Evolutionary conservation across 2,797 vertebrate species (phyloP).

Genomic region (Crypturellus tataupa): DNA sequence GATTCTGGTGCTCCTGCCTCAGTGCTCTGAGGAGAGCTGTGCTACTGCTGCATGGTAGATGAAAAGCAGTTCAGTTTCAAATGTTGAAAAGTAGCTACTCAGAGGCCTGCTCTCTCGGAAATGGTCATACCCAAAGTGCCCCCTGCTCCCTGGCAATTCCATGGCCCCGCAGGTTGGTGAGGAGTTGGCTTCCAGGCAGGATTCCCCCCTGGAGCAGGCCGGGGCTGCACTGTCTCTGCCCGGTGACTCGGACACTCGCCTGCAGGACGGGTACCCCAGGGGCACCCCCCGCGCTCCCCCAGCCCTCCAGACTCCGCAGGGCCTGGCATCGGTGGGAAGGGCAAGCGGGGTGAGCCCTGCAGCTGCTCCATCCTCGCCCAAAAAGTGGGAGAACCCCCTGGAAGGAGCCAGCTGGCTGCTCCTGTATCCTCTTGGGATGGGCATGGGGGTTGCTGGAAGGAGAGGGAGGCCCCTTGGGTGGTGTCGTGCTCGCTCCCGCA

Average conservation of each 20-base stretch:
- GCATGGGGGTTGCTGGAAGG: background rate
- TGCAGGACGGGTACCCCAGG: background rate
- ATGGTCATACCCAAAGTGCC: conserved; percentile 13
- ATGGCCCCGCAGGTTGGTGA: background rate
- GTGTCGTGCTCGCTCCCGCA: background rate
- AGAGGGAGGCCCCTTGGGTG: background rate
- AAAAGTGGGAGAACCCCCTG: background rate
- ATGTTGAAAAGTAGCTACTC: conserved; percentile 38
- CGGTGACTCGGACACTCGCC: background rate
- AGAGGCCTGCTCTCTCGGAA: conserved; percentile 16
- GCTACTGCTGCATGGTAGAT: conserved; percentile 45
- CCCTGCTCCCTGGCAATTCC: background rate
- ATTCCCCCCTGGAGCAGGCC: background rate
- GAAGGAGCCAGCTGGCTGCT: background rate
- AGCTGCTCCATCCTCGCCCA: background rate
- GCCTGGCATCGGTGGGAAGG: background rate
- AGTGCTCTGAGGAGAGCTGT: conserved; percentile 12
- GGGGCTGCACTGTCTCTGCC: background rate
- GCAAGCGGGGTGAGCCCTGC: background rate
- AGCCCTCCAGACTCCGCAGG: background rate
- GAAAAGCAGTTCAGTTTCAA: conserved; percentile 47
- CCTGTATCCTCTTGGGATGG: background rate
- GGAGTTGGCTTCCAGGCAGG: conserved; percentile 1
- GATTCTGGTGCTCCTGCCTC: conserved; percentile 50
- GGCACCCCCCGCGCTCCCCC: background rate